Evolutionary conservation across 1,140 invertebrate genomes (phyloP), one percentile per base, ranked within the genome.

Genomic region (Drosophila aff.): DNA sequence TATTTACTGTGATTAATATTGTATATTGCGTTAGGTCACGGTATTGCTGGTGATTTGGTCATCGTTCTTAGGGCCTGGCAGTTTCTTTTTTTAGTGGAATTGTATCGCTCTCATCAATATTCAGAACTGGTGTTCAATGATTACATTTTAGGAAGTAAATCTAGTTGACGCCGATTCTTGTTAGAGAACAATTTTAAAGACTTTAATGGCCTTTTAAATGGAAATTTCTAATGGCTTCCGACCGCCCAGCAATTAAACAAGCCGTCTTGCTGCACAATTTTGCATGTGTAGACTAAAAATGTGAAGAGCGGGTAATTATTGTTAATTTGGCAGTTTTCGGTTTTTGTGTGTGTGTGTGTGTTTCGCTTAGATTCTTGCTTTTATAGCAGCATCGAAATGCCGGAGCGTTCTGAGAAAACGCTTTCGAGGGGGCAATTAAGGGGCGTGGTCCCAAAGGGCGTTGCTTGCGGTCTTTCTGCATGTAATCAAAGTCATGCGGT

Each of bases 1-100:
- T 23, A 21, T 72, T 46, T 36, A 60, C 44, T 21, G 26, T 50
- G 28, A 59, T 72, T 40, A 49, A 41, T 73, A 33, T 28, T 77
- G n/a, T 55, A 44, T 74, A 74, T 84, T 84, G 75, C 50, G 78
- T 63, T 79, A 86, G 82, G 82, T 85, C 78, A 82, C 76, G 82
- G 65, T 43, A 66, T 66, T 59, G 10, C 13, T 31, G 31, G 65
- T 11, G 21, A 40, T 52, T 62, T 62, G 60, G 31, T 59, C 57
- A 59, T 59, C 23, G 38, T 26, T 18, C n/a, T 18, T 8, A 13
- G 11, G 18, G n/a, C 10, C 18, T 46, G 5, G 11, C 31, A 15
- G 4, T 15, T 21, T 53, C 52, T n/a, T 18, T 7, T 7, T 49
- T 49, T 1, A 13, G 2, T 1, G 21, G 13, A 47, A 26, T 28